A percentile compares a stretch with the other conserved stretches of the same genome.
Evolutionary conservation across 35 echinoderm and acorn worm genomes (phyloP).

Genomic region (Strongylocentrotus purpuratus): DNA sequence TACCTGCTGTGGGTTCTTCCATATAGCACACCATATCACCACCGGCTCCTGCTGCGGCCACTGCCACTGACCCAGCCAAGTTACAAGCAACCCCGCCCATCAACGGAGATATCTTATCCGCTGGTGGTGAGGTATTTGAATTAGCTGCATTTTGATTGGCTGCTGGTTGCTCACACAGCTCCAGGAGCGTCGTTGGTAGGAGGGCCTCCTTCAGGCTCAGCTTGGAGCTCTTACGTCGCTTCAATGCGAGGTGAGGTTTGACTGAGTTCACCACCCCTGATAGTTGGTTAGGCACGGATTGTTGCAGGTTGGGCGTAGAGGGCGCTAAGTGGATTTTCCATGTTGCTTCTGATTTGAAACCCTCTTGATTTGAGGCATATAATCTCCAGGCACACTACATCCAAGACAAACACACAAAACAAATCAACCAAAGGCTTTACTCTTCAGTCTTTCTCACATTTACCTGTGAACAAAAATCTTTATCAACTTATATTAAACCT

Average conservation of each 20-base stretch:
- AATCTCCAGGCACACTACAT: constrained; percentile 91
- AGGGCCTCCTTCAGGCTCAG: constrained; percentile 81
- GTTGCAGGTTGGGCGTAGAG: constrained; percentile 13
- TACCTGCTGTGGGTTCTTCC: constrained; percentile 87
- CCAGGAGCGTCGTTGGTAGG: constrained; percentile 67
- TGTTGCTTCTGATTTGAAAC: constrained; percentile 88
- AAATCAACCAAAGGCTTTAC: background rate
- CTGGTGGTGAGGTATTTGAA: background rate
- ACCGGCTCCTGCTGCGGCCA: constrained; percentile 21
- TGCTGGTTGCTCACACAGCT: constrained; percentile 57
- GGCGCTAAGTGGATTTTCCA: constrained; percentile 98
- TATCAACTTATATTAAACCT: too few relatives aligned
- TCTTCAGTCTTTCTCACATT: too few relatives aligned
- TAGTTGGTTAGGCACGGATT: constrained; percentile 52
- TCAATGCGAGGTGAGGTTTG: constrained; percentile 74
- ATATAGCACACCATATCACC: constrained; percentile 79
- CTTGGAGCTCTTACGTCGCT: constrained; percentile 85
- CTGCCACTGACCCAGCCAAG: background rate
- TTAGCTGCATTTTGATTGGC: constrained; percentile 39
- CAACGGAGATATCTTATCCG: constrained; percentile 5
- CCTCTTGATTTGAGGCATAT: constrained; percentile 74
- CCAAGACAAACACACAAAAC: constrained; percentile 37
- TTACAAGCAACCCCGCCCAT: constrained; percentile 31
- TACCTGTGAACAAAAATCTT: too few relatives aligned
- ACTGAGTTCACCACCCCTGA: constrained; percentile 24